Evolutionary conservation across 2,797 vertebrate species (phyloP).

Genomic region (Tachyglossus aculeatus): DNA sequence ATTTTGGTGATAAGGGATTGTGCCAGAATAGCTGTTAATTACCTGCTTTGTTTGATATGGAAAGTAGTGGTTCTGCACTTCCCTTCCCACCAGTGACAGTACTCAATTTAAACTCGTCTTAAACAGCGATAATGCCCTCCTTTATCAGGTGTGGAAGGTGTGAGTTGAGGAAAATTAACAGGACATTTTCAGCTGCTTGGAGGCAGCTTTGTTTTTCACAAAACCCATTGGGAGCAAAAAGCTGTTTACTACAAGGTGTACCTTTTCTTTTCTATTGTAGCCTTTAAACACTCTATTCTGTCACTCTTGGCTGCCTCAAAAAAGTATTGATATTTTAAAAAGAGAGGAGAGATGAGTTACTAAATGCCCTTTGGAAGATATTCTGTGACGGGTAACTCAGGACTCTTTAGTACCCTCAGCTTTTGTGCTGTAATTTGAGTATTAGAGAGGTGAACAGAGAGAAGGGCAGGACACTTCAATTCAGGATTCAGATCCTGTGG

Average conservation of each 20-base stretch:
- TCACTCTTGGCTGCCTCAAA: not conserved
- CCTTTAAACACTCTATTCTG: not conserved
- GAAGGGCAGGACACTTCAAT: not conserved
- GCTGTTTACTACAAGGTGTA: not conserved
- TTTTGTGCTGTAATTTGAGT: conserved; percentile 3
- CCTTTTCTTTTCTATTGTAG: not conserved
- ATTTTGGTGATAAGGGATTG: conserved; percentile 74
- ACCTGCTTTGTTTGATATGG: conserved; percentile 77
- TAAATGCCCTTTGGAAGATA: not conserved
- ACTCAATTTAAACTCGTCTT: conserved; percentile 72
- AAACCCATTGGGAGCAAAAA: conserved; percentile 15
- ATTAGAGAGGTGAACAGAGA: not conserved
- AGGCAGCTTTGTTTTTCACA: conserved; percentile 18
- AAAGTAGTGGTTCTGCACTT: conserved; percentile 67
- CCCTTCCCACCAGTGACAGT: conserved; percentile 57
- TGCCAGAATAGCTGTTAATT: conserved; percentile 77
- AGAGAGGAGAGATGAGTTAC: not conserved
- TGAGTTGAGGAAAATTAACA: conserved; percentile 61
- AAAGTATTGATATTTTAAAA: conserved; percentile 7
- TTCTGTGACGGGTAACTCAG: not conserved
- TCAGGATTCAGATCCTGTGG: too few species aligned
- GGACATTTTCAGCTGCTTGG: conserved; percentile 37
- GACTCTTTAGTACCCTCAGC: not conserved
- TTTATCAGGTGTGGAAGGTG: conserved; percentile 56
- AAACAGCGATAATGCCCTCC: conserved; percentile 60